Evolutionary conservation across 2,113 vertebrate species (phyloP).

Genomic region (Cacatua alba): DNA sequence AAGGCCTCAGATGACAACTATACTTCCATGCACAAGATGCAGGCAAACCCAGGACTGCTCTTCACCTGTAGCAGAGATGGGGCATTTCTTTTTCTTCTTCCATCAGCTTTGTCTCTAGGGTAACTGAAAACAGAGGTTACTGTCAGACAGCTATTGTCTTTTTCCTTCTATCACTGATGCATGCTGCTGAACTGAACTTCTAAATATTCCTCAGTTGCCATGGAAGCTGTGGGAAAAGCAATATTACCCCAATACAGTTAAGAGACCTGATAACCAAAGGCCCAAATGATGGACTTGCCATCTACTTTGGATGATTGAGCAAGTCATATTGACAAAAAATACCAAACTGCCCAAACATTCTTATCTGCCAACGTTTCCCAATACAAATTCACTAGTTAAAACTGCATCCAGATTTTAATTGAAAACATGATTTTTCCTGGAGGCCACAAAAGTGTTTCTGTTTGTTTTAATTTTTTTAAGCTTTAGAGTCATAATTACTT

Average conservation of each 20-base stretch:
- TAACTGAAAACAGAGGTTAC: background rate
- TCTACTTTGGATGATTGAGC: background rate
- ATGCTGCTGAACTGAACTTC: background rate
- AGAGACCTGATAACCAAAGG: background rate
- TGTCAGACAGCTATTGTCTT: background rate
- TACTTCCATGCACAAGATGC: background rate
- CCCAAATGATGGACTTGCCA: background rate
- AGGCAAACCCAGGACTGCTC: background rate
- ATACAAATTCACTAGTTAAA: background rate
- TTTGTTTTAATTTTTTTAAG: background rate
- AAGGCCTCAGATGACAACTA: background rate
- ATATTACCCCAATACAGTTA: background rate
- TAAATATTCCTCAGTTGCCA: constrained; percentile 20
- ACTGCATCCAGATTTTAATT: background rate
- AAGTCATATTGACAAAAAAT: background rate
- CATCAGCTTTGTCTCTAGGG: background rate
- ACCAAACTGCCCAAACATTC: background rate
- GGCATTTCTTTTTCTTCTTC: background rate
- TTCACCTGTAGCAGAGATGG: background rate
- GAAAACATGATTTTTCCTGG: background rate
- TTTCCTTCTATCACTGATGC: background rate
- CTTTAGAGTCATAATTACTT: background rate
- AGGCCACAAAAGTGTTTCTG: background rate
- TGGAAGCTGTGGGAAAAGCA: background rate
- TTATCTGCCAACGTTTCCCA: background rate